A percentile compares a stretch with the other conserved stretches of the same genome.
These are phyloP conservation scores for Oryzias javanicus DNA, from an alignment of 2,113 vertebrate species.

Conservation along the genomic window DNA sequence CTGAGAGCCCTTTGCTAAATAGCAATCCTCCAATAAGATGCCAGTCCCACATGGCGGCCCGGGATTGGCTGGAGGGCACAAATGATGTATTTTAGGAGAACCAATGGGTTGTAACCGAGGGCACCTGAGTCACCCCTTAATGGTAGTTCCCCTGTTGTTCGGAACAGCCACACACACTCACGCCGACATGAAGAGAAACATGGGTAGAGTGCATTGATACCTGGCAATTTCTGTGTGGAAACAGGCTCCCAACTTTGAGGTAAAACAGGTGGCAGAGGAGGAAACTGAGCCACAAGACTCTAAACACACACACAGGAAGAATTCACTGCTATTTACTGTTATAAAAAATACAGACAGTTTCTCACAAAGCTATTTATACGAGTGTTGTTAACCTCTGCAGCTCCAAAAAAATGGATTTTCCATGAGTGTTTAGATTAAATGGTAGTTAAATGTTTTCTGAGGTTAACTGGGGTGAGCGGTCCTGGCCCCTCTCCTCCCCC, in stretches of 20 bases:
- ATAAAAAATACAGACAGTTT: too few species aligned
- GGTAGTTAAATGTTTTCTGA: constrained; percentile 13
- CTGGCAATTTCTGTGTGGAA: constrained; percentile 32
- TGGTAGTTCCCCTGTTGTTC: constrained; percentile 60
- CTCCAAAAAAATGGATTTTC: too few species aligned
- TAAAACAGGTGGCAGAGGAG: constrained; percentile 69
- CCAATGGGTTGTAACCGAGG: constrained; percentile 70
- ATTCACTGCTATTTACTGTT: too few species aligned
- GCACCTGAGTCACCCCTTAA: constrained; percentile 68
- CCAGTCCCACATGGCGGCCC: constrained; percentile 75
- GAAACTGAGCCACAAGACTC: not conserved
- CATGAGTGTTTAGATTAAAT: too few species aligned
- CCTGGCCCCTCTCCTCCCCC: constrained; percentile 40
- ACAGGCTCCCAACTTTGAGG: constrained; percentile 25
- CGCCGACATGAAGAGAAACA: constrained; percentile 2
- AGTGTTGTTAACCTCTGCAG: constrained; percentile 4
- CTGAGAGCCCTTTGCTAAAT: constrained; percentile 76
- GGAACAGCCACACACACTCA: constrained; percentile 18
- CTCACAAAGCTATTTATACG: not conserved
- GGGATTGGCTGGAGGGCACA: constrained; percentile 72
- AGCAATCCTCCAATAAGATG: constrained; percentile 73
- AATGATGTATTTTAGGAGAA: constrained; percentile 68
- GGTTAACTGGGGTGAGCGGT: constrained; percentile 62
- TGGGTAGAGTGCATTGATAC: constrained; percentile 26
- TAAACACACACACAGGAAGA: not conserved